Base-by-base conservation (phyloP, 2,888 invertebrate genomes). In the Lycia hirtaria region DNA sequence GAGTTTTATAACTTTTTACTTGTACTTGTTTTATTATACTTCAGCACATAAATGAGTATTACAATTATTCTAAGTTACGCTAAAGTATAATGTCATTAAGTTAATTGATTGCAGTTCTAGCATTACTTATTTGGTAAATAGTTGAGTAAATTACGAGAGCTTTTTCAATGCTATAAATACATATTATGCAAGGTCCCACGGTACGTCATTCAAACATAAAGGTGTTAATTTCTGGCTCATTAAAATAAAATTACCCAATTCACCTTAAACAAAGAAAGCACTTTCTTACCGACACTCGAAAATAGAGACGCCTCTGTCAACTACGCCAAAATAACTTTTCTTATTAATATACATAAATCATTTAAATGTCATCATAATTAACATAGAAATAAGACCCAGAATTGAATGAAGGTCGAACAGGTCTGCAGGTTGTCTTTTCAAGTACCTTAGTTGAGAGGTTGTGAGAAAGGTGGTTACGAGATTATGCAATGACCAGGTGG, bases 401-500 rank as follows among this genome's bases (percentile, higher is more conserved):
- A 37, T 22, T 37, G 14, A 15, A 30, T 19, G 56, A 37, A 17
- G 37, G 15, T 12, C 4, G 28, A 19, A 12, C 17, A 44, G 15
- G 22, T 45, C 12, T 12, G 24, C 48, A 48, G 17, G 28, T 17
- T 28, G 49, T 24, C 14, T 30, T 43, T 10, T 35, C 44, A 45
- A 43, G 43, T 55, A 43, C 41, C 43, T 20, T 19, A 26, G 38
- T 56, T 32, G 32, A 51, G 45, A 49, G 48, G 57, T 52, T 58
- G 38, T 58, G 52, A 53, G 57, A 58, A 58, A 58, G 57, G 52
- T 58, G 52, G 48, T 41, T 41, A 14, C n/a, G n/a, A n/a, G 30
- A 19, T 58, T 58, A 58, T 44, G 57, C 57, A 58, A 58, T 48
- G 22, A 4, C 2, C 10, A 38, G 20, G 15, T 66, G 72, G 73